Conservation (phyloP, 2,888 invertebrate species). For the Cerceris rybyensis region DNA sequence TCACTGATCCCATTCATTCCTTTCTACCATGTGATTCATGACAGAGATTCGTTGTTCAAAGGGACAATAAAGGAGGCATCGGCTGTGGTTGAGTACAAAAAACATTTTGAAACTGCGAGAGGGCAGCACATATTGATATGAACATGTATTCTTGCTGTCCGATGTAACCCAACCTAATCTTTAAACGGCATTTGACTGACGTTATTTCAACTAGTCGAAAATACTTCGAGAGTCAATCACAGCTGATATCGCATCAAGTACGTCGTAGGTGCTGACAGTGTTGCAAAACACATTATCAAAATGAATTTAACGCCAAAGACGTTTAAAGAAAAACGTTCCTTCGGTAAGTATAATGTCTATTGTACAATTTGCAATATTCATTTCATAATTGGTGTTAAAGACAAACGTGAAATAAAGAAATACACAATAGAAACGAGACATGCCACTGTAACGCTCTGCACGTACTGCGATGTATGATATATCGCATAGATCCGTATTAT, state of each 20-base stretch:
- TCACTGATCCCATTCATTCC: neutral
- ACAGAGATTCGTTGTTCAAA: constrained; percentile 14
- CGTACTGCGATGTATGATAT: neutral
- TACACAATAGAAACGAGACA: neutral
- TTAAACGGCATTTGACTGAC: constrained; percentile 21
- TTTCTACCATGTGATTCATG: constrained; percentile 17
- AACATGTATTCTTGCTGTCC: constrained; percentile 34
- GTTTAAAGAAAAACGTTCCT: constrained; percentile 78
- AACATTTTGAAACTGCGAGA: constrained; percentile 20
- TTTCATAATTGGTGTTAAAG: neutral
- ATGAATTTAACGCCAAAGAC: constrained; percentile 73
- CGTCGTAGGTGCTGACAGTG: constrained; percentile 55
- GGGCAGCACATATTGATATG: constrained; percentile 44
- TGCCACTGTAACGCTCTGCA: neutral
- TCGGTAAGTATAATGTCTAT: constrained; percentile 68
- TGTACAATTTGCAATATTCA: constrained; percentile 1
- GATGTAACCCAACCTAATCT: constrained; percentile 43
- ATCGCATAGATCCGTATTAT: neutral
- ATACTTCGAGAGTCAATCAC: constrained; percentile 26
- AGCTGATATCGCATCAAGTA: constrained; percentile 47
- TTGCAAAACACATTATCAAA: constrained; percentile 12
- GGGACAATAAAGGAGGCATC: constrained; percentile 27
- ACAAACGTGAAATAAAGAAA: constrained; percentile 21
- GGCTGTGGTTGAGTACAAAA: constrained; percentile 29
- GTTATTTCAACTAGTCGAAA: constrained; percentile 56